A percentile compares a stretch with the other conserved stretches of the same genome.
These are phyloP conservation scores for Polia nebulosa DNA, from an alignment of 2,888 invertebrate genomes.

Conservation along the genomic window DNA sequence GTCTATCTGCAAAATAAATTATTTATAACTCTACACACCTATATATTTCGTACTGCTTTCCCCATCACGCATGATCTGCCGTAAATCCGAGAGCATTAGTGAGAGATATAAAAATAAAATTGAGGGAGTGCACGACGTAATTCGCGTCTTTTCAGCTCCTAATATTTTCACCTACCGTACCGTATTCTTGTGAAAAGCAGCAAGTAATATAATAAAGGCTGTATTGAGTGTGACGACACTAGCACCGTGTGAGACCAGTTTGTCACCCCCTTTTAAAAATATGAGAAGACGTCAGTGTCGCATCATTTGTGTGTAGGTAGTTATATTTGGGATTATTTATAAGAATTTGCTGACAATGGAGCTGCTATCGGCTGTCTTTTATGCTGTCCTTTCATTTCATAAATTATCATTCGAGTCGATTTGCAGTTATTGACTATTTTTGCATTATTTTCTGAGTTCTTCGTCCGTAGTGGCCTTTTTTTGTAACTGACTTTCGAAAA, in stretches of 20 bases:
- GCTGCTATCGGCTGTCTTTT: neutral
- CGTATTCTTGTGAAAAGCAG: slow-evolving; percentile 20
- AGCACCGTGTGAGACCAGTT: slow-evolving; percentile 14
- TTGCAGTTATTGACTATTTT: too few species aligned
- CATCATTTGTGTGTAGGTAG: neutral
- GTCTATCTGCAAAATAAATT: neutral
- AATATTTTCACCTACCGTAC: slow-evolving; percentile 33
- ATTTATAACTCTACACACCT: slow-evolving; percentile 12
- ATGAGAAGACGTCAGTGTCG: slow-evolving; percentile 25
- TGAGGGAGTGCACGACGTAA: slow-evolving; percentile 10
- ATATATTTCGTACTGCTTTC: slow-evolving; percentile 1
- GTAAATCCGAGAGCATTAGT: slow-evolving; percentile 36
- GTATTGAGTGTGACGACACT: slow-evolving; percentile 47
- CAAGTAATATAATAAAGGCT: slow-evolving; percentile 41
- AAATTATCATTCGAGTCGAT: too few species aligned
- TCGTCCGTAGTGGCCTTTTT: too few species aligned
- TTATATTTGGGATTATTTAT: neutral
- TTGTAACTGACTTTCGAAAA: too few species aligned
- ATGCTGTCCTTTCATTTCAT: neutral
- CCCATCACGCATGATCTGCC: slow-evolving; percentile 27
- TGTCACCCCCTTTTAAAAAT: slow-evolving; percentile 27
- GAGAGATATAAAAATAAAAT: slow-evolving; percentile 32
- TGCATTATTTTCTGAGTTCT: too few species aligned
- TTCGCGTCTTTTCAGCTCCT: slow-evolving; percentile 26
- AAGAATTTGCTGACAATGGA: neutral